Evolutionary conservation across 2,888 invertebrate genomes (phyloP), one percentile per base, ranked within the genome.

Genomic region (Sinohyriopsis cumingii): DNA sequence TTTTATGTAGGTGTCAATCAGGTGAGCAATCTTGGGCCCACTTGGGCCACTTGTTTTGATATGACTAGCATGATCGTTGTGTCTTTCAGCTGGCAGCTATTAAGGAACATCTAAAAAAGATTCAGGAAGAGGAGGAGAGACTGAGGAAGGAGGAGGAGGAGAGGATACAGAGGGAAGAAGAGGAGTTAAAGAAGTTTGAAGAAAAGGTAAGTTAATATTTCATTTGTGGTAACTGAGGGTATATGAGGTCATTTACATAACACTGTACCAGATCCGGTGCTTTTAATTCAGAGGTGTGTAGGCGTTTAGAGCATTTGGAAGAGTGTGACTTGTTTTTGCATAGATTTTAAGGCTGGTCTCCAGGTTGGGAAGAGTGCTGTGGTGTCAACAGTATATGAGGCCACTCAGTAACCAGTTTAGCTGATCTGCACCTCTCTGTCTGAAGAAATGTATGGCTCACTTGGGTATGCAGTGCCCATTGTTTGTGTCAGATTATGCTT

Each of bases 71-170:
- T 15, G 20, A 20, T 57, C 18, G 20, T 19, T 22, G 33, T 25
- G 25, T 55, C 55, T 62, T 69, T 1, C 75, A 90, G 88, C 73
- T 89, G 53, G 85, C 85, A 33, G 82, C 83, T 5, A 87, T 91
- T 76, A 89, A 90, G 77, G 91, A 91, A 74, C 82, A 88, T 62
- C 84, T 91, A 75, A 83, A 86, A 68, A 85, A 85, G 67, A 81
- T 89, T 60, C 84, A 87, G 71, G 89, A 88, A 68, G 89, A 88
- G 70, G 87, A 89, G 71, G 88, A 89, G 69, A 82, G 88, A 63
- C 75, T 87, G 60, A 72, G 77, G 67, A 77, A 72, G 54, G 90
- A 89, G 72, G 89, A 88, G 88, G 96, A 97, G 84, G 97, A 97
- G 88, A 93, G 93, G 76, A 92, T 95, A 64, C 92, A 92, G 45